A percentile compares a stretch with the other conserved stretches of the same genome.
Evolutionary conservation across 2,888 invertebrate genomes (phyloP).

Genomic region (Himalopsyche anomala): DNA sequence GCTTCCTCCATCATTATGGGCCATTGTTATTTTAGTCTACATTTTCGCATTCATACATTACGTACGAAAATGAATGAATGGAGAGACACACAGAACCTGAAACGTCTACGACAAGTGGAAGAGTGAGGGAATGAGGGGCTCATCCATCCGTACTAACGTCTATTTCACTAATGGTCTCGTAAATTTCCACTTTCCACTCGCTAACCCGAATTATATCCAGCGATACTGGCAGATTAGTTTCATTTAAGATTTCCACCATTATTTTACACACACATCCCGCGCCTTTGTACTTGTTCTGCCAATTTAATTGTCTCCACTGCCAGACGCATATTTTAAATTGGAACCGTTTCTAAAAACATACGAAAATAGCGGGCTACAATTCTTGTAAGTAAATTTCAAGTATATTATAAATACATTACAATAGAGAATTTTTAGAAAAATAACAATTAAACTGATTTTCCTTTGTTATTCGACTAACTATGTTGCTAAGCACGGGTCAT

Average conservation of each 20-base stretch:
- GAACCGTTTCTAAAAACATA: too few species aligned
- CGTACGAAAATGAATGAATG: conserved; percentile 46
- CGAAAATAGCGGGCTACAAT: too few species aligned
- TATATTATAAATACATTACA: too few species aligned
- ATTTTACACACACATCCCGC: conserved; percentile 7
- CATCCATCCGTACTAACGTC: conserved; percentile 29
- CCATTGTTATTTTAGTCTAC: conserved; percentile 43
- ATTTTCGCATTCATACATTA: conserved; percentile 46
- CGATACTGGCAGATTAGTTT: conserved; percentile 23
- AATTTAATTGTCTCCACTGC: conserved; percentile 4
- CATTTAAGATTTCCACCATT: conserved; percentile 31
- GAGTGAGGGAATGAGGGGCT: background rate
- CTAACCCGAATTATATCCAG: conserved; percentile 26
- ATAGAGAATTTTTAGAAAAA: too few species aligned
- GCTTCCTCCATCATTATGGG: conserved; percentile 33
- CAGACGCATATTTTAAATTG: background rate
- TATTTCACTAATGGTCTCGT: conserved; percentile 31
- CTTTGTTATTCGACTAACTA: too few species aligned
- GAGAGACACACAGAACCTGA: conserved; percentile 13
- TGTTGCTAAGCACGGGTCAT: too few species aligned
- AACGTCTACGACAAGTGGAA: conserved; percentile 39
- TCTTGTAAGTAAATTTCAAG: too few species aligned
- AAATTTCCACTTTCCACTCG: conserved; percentile 33
- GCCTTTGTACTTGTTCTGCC: conserved; percentile 5
- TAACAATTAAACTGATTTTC: too few species aligned